Conservation (phyloP, 1,140 invertebrate species). For the Diprion similis region DNA sequence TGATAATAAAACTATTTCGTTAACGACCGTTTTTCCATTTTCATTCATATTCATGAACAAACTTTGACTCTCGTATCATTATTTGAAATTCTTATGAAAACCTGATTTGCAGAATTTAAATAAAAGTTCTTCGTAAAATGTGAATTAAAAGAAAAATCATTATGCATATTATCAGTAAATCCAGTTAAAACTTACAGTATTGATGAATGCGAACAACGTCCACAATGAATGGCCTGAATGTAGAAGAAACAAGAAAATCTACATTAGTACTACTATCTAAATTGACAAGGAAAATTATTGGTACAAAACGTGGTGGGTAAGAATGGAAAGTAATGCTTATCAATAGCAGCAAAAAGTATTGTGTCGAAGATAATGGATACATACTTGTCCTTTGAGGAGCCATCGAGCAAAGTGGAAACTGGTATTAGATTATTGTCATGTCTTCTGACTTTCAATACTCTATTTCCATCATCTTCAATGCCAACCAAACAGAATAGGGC, state of each 20-base stretch:
- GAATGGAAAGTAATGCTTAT: not conserved
- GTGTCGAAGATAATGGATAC: not conserved
- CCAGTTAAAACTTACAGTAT: constrained; percentile 46
- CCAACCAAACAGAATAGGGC: constrained; percentile 41
- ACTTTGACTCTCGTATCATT: not conserved
- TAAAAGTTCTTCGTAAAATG: constrained; percentile 1
- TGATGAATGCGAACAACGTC: constrained; percentile 51
- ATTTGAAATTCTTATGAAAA: constrained; percentile 5
- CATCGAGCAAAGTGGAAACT: constrained; percentile 43
- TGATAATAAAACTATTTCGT: not conserved
- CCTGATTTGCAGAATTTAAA: not conserved
- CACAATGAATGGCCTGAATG: constrained; percentile 46
- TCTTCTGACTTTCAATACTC: constrained; percentile 49
- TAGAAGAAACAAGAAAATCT: too few relatives aligned
- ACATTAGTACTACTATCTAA: constrained; percentile 22
- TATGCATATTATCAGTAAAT: constrained; percentile 1
- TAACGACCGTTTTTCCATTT: not conserved
- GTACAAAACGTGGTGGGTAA: constrained; percentile 8
- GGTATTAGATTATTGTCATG: constrained; percentile 51
- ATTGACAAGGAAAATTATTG: not conserved
- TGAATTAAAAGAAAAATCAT: constrained; percentile 11
- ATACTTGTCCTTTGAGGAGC: constrained; percentile 47
- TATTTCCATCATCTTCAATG: constrained; percentile 41
- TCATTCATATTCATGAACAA: not conserved
- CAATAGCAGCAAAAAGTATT: constrained; percentile 19